phyloP scores from a whole-genome alignment of 1,140 invertebrate species.

The Philotrypesis tridentata region DNA sequence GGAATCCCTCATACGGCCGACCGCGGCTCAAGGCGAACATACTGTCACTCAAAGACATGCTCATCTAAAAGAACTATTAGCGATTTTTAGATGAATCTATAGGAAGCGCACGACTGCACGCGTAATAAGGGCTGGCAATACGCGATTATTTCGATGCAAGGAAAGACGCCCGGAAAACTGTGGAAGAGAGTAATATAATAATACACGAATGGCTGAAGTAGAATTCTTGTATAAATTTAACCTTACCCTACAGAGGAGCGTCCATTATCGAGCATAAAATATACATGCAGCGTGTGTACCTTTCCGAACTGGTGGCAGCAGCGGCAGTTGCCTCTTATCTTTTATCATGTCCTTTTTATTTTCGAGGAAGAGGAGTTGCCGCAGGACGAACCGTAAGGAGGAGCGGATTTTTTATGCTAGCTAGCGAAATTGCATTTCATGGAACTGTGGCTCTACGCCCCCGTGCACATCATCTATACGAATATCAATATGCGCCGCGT shows the following conservation, averaged over 20 bases:
- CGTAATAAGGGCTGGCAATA: too few species aligned
- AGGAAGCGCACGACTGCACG: background rate
- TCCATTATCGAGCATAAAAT: too few species aligned
- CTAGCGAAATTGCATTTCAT: slow-evolving; percentile 38
- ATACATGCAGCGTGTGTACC: background rate
- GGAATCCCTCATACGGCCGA: background rate
- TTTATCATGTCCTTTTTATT: slow-evolving; percentile 19
- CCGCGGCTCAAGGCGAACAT: background rate
- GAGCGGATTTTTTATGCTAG: background rate
- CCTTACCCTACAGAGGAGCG: background rate
- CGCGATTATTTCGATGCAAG: too few species aligned
- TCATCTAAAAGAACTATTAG: slow-evolving; percentile 1
- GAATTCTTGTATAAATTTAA: slow-evolving; percentile 29
- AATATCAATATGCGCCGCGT: background rate
- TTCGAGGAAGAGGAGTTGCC: slow-evolving; percentile 17
- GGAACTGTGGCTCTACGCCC: slow-evolving; percentile 18
- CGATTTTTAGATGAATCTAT: slow-evolving; percentile 45
- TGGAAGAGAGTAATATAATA: background rate
- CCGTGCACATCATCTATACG: background rate
- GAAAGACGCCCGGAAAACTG: background rate
- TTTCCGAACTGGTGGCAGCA: too few species aligned
- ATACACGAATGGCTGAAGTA: background rate
- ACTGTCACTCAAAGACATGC: background rate
- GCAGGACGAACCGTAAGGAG: slow-evolving; percentile 39
- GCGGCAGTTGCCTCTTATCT: background rate